phyloP scores from a whole-genome alignment of 2,888 invertebrate species.

The Pammene fasciana region DNA sequence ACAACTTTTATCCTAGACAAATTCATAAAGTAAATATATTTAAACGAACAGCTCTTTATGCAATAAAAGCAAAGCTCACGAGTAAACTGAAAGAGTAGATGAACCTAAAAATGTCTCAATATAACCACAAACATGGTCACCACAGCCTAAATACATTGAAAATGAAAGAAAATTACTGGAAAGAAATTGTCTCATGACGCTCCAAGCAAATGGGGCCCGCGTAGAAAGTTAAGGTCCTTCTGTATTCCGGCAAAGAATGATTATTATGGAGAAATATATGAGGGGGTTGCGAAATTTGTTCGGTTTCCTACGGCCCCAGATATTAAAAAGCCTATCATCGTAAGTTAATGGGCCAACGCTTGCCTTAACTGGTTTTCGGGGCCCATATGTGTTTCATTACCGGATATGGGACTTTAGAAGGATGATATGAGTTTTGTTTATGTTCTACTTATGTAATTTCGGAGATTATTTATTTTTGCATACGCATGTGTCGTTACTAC shows the following conservation, averaged over 20 bases:
- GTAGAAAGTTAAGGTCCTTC: not conserved
- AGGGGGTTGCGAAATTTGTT: constrained; percentile 13
- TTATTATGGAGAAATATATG: constrained; percentile 33
- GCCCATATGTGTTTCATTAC: not conserved
- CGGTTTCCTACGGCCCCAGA: not conserved
- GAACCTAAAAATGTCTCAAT: not conserved
- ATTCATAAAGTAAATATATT: too few relatives aligned
- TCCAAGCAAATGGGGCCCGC: constrained; percentile 18
- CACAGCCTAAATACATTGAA: constrained; percentile 32
- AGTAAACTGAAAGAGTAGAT: too few relatives aligned
- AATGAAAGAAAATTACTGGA: constrained; percentile 38
- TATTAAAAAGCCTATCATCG: constrained; percentile 4
- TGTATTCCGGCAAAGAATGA: constrained; percentile 25
- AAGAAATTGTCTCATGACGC: constrained; percentile 37
- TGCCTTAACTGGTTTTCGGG: not conserved
- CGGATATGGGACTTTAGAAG: not conserved
- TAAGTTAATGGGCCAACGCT: not conserved
- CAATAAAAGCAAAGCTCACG: too few relatives aligned
- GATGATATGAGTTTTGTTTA: not conserved
- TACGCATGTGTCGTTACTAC: too few relatives aligned
- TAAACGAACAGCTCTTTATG: too few relatives aligned
- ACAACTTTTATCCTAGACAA: too few relatives aligned
- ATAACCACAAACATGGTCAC: constrained; percentile 7
- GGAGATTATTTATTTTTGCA: too few relatives aligned
- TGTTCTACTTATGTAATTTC: not conserved